Percentiles rank a stretch among this genome's conserved stretches.
Evolutionary conservation across 2,888 invertebrate species (phyloP).

Genomic region (Coremacera marginata): DNA sequence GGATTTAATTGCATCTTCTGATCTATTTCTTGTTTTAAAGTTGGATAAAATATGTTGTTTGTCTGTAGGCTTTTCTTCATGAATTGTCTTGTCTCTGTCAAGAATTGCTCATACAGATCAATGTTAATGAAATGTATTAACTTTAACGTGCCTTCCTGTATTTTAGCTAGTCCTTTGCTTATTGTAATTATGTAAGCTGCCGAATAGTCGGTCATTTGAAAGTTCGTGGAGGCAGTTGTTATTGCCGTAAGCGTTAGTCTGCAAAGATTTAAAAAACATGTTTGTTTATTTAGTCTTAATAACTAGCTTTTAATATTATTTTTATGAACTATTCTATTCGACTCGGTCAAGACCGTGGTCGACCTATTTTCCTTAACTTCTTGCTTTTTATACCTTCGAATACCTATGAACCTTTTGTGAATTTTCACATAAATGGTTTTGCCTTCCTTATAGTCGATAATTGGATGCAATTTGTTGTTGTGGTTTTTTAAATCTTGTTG

Average conservation of each 20-base stretch:
- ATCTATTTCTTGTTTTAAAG: too few relatives aligned
- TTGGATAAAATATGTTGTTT: too few relatives aligned
- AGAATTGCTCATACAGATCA: neutral
- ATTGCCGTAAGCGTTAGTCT: neutral
- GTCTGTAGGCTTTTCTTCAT: neutral
- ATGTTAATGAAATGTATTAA: neutral
- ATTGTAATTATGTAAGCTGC: too few relatives aligned
- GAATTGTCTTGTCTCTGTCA: neutral
- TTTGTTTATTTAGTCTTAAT: neutral
- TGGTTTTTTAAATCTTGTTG: neutral
- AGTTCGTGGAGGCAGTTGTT: too few relatives aligned
- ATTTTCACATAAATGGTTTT: neutral
- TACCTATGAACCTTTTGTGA: neutral
- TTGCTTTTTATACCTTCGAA: neutral
- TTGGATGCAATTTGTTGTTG: neutral
- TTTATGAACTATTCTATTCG: neutral
- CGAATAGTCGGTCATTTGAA: too few relatives aligned
- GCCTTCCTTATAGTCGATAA: neutral
- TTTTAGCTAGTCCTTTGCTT: neutral
- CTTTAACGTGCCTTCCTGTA: neutral
- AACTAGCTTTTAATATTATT: neutral
- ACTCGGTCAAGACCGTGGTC: neutral
- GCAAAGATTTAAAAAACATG: neutral
- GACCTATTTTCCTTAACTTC: neutral
- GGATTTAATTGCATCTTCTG: too few relatives aligned